Percentiles rank a stretch among this genome's conserved stretches.
Conservation (phyloP, 1,140 invertebrate species). For the Zelostemma sp. region DNA sequence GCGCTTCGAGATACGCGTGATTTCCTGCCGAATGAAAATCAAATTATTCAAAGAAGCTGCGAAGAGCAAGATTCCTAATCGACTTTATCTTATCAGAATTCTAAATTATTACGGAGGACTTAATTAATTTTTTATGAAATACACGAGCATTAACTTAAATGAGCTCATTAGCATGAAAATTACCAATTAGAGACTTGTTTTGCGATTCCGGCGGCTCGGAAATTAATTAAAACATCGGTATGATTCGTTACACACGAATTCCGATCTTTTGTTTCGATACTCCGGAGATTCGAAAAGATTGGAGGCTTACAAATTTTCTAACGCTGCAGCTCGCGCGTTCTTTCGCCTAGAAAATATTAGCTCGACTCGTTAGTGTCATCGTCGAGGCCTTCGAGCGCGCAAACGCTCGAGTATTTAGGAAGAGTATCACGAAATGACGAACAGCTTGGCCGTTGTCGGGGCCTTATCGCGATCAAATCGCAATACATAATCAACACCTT, state of each 20-base stretch:
- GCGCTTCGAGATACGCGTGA: slow-evolving; percentile 8
- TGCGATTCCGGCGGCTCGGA: not conserved
- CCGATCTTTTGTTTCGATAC: too few relatives aligned
- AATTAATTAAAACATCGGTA: slow-evolving; percentile 1
- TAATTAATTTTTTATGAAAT: slow-evolving; percentile 9
- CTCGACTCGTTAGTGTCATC: slow-evolving; percentile 33
- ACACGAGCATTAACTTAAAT: slow-evolving; percentile 10
- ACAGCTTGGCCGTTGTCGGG: slow-evolving; percentile 11
- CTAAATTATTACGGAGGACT: slow-evolving; percentile 2
- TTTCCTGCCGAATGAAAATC: slow-evolving; percentile 17
- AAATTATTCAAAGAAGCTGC: slow-evolving; percentile 10
- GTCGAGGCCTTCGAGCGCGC: slow-evolving; percentile 18
- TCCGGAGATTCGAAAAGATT: not conserved
- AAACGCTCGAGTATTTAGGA: slow-evolving; percentile 34
- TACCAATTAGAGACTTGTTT: slow-evolving; percentile 6
- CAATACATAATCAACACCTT: slow-evolving; percentile 44
- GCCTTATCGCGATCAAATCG: slow-evolving; percentile 47
- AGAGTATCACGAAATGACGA: slow-evolving; percentile 37
- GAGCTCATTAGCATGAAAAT: not conserved
- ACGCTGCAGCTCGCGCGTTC: too few relatives aligned
- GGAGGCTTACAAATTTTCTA: not conserved
- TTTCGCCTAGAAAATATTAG: too few relatives aligned
- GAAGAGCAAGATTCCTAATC: slow-evolving; percentile 1
- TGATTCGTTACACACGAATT: too few relatives aligned
- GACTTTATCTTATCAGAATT: slow-evolving; percentile 1